Evolutionary conservation across 2,113 vertebrate genomes (phyloP).

Genomic region (Nesoenas mayeri): DNA sequence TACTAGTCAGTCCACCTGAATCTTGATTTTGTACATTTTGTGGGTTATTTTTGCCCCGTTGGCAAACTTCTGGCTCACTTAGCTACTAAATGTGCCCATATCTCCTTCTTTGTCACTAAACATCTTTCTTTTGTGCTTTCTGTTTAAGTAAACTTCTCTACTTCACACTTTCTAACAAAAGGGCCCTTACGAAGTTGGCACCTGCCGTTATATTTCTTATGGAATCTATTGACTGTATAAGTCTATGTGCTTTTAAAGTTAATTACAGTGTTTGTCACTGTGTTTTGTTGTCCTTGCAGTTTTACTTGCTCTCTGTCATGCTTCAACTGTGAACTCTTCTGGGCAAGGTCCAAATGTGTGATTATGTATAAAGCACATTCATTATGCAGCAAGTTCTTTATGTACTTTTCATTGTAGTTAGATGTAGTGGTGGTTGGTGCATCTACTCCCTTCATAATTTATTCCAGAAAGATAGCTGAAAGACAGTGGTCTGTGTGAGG

Average conservation of each 20-base stretch:
- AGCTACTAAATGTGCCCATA: background rate
- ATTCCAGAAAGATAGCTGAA: background rate
- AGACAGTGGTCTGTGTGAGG: rapidly evolving
- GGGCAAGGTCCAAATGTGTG: background rate
- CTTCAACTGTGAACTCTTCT: background rate
- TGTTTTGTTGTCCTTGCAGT: background rate
- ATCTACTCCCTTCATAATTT: background rate
- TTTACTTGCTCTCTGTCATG: background rate
- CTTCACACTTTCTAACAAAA: rapidly evolving
- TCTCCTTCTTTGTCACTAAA: background rate
- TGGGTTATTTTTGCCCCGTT: background rate
- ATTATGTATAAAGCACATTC: background rate
- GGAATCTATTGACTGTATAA: background rate
- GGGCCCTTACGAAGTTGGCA: background rate
- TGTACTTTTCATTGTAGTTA: background rate
- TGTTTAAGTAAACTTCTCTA: background rate
- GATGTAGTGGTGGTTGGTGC: rapidly evolving
- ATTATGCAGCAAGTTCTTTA: background rate
- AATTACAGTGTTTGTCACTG: background rate
- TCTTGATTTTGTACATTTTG: background rate
- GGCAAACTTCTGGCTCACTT: rapidly evolving
- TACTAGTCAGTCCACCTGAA: rapidly evolving
- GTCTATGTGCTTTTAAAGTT: background rate
- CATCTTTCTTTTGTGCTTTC: background rate
- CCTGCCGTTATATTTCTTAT: background rate